These are phyloP conservation scores for Dendrolimus pini DNA, from an alignment of 2,888 invertebrate genomes.

Conservation along the genomic window DNA sequence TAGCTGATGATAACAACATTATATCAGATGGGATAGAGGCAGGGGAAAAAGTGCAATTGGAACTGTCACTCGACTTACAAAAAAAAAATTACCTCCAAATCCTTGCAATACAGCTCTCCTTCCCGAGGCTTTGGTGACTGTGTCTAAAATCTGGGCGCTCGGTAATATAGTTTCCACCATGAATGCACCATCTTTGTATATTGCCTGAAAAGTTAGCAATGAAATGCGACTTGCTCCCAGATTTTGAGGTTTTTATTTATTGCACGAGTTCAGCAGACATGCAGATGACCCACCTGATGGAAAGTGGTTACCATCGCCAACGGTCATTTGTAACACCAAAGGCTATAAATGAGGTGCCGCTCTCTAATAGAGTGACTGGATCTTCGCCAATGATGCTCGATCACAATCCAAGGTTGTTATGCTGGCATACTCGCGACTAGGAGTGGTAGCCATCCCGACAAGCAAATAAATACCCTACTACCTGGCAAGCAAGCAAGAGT, in stretches of 20 bases:
- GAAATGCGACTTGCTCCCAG: background rate
- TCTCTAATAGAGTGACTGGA: too few species aligned
- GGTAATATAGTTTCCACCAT: conserved; percentile 81
- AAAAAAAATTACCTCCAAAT: conserved; percentile 77
- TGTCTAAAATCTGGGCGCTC: conserved; percentile 56
- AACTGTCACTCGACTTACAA: background rate
- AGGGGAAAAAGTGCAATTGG: background rate
- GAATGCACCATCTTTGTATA: conserved; percentile 80
- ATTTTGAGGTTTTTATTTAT: background rate
- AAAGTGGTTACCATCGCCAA: too few species aligned
- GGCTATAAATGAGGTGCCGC: too few species aligned
- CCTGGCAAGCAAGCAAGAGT: background rate
- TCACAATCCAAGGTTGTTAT: too few species aligned
- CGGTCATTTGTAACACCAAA: too few species aligned
- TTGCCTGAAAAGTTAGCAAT: conserved; percentile 38
- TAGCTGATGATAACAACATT: too few species aligned
- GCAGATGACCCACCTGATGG: too few species aligned
- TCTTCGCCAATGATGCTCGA: too few species aligned
- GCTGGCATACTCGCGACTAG: too few species aligned
- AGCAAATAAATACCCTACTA: background rate
- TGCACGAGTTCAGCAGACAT: too few species aligned
- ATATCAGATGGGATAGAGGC: too few species aligned
- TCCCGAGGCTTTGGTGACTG: conserved; percentile 79
- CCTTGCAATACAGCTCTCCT: conserved; percentile 87
- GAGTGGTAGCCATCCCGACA: too few species aligned